Conservation (phyloP, 2,797 vertebrate species). For the Calcarius lapponicus region DNA sequence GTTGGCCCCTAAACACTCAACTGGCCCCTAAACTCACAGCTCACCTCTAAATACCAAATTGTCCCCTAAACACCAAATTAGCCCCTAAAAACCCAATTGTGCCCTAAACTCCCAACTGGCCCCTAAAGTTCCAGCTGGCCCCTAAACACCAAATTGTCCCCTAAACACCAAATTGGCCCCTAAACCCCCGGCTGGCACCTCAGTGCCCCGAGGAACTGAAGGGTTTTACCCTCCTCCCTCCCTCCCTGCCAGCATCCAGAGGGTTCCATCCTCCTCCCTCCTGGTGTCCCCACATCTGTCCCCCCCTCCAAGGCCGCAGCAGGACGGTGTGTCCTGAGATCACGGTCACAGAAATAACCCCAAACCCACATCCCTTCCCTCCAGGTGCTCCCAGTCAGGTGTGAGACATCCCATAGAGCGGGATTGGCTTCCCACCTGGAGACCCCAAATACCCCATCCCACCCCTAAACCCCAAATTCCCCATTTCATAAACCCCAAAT, state of each 20-base stretch:
- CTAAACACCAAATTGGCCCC: no score
- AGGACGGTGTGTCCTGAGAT: not conserved
- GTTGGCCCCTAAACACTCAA: no score
- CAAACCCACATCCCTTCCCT: not conserved
- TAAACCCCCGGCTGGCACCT: no score
- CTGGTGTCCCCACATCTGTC: no score
- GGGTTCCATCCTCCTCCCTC: not conserved
- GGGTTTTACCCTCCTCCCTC: not conserved
- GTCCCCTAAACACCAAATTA: rapidly evolving
- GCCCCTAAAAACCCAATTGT: rapidly evolving
- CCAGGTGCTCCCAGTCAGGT: not conserved
- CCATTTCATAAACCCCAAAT: no score
- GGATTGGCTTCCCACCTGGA: no score
- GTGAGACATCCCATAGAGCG: not conserved
- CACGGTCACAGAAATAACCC: not conserved
- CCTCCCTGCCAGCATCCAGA: not conserved
- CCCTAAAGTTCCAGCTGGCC: not conserved
- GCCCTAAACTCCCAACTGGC: rapidly evolving
- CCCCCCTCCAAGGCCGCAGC: not conserved
- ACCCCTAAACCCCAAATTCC: no score
- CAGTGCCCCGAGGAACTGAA: not conserved
- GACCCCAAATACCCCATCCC: no score
- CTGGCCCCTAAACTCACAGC: no score
- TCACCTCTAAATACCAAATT: not conserved
- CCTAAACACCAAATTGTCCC: no score